Evolutionary conservation across 2,888 invertebrate species (phyloP).

Genomic region (Nasonia oneida): DNA sequence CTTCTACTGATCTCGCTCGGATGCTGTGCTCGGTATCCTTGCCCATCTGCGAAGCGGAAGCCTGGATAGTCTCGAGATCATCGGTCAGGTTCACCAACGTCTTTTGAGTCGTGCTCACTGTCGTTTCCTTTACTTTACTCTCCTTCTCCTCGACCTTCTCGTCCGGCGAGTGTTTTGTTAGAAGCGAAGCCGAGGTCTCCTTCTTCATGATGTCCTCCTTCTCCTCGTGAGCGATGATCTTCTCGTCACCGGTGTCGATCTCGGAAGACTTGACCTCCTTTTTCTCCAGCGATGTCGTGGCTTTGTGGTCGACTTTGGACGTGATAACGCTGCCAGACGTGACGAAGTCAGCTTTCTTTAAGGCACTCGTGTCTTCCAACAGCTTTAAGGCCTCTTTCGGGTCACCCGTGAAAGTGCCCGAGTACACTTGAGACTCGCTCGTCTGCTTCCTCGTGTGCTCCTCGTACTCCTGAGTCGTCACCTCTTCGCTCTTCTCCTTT

Average conservation of each 20-base stretch:
- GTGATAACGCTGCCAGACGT: slow-evolving; percentile 64
- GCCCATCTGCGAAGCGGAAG: slow-evolving; percentile 68
- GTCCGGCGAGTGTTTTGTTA: slow-evolving; percentile 70
- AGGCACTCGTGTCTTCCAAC: slow-evolving; percentile 67
- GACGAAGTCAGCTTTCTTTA: slow-evolving; percentile 64
- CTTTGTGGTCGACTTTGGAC: slow-evolving; percentile 73
- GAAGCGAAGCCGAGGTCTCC: slow-evolving; percentile 68
- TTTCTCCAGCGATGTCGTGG: slow-evolving; percentile 69
- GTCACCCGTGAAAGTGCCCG: slow-evolving; percentile 68
- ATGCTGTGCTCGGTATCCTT: slow-evolving; percentile 66
- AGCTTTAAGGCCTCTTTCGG: slow-evolving; percentile 68
- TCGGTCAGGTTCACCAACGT: slow-evolving; percentile 70
- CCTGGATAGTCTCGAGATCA: slow-evolving; percentile 71
- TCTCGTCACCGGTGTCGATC: slow-evolving; percentile 69
- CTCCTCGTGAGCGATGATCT: slow-evolving; percentile 71
- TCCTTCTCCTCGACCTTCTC: slow-evolving; percentile 70
- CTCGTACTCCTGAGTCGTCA: slow-evolving; percentile 69
- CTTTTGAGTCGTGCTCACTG: slow-evolving; percentile 67
- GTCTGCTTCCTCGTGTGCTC: slow-evolving; percentile 68
- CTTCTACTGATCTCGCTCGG: slow-evolving; percentile 66
- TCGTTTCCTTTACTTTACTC: slow-evolving; percentile 67
- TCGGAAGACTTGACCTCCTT: slow-evolving; percentile 73
- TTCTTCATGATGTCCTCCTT: slow-evolving; percentile 71
- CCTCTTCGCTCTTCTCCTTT: slow-evolving; percentile 46
- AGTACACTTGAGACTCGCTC: slow-evolving; percentile 69